These are phyloP conservation scores for Agraylea sexmaculata DNA, from an alignment of 1,140 invertebrate genomes.

Conservation along the genomic window DNA sequence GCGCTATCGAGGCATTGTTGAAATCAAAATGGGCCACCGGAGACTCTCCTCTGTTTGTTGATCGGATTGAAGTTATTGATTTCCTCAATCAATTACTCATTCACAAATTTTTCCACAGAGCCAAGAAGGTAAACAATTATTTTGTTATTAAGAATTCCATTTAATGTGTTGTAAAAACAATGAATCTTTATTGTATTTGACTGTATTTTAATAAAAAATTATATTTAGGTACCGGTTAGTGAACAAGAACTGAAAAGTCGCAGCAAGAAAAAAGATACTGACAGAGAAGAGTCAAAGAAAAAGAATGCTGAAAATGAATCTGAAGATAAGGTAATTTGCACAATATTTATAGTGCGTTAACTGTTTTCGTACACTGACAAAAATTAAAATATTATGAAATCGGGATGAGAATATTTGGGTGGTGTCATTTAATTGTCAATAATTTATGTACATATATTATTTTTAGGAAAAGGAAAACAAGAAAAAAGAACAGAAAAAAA, in stretches of 20 bases:
- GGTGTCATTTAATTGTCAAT: no score
- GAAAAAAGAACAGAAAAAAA: slow-evolving; percentile 44
- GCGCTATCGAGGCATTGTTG: slow-evolving; percentile 83
- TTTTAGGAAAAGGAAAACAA: slow-evolving; percentile 1
- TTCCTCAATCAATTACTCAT: slow-evolving; percentile 76
- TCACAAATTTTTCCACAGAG: slow-evolving; percentile 92
- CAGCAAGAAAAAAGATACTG: slow-evolving; percentile 50
- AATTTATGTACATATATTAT: background rate
- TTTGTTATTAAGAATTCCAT: slow-evolving; percentile 31
- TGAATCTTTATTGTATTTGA: background rate
- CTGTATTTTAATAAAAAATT: background rate
- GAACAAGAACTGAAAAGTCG: slow-evolving; percentile 61
- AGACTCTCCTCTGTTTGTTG: slow-evolving; percentile 67
- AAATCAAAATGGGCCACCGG: slow-evolving; percentile 85
- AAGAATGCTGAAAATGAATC: slow-evolving; percentile 40
- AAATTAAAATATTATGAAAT: slow-evolving; percentile 3
- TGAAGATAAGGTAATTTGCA: slow-evolving; percentile 28
- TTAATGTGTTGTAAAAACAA: background rate
- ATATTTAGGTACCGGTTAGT: slow-evolving; percentile 49
- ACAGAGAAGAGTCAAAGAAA: slow-evolving; percentile 38
- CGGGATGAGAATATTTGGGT: no score
- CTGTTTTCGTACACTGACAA: background rate
- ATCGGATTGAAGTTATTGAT: slow-evolving; percentile 64
- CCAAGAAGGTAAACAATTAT: slow-evolving; percentile 57
- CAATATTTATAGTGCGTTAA: background rate